phyloP scores from a whole-genome alignment of 2,113 vertebrate genomes.

The Scortum barcoo region DNA sequence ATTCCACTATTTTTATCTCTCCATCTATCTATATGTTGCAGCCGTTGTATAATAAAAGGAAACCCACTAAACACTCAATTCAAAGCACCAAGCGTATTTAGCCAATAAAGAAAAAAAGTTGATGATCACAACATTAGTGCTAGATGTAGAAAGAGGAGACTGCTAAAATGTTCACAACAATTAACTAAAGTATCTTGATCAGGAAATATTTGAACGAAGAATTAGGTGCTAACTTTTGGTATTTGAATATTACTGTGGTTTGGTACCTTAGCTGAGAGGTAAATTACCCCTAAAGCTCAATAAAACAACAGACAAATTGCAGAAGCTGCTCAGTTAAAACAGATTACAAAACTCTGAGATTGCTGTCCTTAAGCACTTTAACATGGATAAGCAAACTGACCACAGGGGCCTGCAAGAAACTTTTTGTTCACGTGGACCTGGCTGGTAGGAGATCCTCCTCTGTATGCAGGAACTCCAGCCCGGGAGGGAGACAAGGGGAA shows the following conservation, averaged over 20 bases:
- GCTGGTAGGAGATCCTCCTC: not conserved
- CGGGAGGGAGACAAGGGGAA: not conserved
- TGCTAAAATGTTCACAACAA: not conserved
- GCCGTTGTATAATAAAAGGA: not conserved
- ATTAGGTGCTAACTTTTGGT: too few species aligned
- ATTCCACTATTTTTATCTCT: not conserved
- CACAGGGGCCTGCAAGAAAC: not conserved
- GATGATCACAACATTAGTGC: too few species aligned
- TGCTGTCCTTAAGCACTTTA: not conserved
- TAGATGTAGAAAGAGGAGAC: not conserved
- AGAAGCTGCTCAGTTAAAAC: not conserved
- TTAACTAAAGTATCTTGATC: too few species aligned
- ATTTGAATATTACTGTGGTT: not conserved
- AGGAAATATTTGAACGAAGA: too few species aligned
- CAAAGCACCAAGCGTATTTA: too few species aligned
- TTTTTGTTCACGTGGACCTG: not conserved
- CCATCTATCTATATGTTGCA: not conserved
- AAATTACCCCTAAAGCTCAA: not conserved
- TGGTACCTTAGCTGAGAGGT: not conserved
- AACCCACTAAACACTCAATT: too few species aligned
- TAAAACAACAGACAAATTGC: not conserved
- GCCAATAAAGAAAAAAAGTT: too few species aligned
- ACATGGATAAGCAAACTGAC: constrained; percentile 1
- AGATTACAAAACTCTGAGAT: not conserved
- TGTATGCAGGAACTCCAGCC: constrained; percentile 23